A percentile compares a stretch with the other conserved stretches of the same genome.
These are phyloP conservation scores for Zeugodacus cucurbitae DNA, from an alignment of 1,140 invertebrate species.

Conservation along the genomic window DNA sequence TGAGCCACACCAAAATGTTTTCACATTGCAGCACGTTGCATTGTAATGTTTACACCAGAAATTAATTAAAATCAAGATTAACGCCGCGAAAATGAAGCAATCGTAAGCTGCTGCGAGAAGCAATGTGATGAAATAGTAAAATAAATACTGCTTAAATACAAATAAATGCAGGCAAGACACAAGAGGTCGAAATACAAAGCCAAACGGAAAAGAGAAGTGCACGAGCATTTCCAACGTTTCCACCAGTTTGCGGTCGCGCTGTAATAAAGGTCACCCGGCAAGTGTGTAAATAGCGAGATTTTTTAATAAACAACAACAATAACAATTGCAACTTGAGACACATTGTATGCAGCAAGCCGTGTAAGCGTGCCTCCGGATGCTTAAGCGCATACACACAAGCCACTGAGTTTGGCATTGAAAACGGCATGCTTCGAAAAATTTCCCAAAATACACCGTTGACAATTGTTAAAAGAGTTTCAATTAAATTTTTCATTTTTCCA, in stretches of 20 bases:
- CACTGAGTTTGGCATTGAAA: neutral
- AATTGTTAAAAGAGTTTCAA: neutral
- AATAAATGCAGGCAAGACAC: neutral
- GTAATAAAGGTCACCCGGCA: neutral
- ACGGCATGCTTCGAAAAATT: neutral
- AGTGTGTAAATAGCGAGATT: neutral
- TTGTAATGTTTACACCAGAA: neutral
- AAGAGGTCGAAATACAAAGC: neutral
- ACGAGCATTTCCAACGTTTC: neutral
- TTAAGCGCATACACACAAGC: neutral
- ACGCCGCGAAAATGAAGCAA: neutral
- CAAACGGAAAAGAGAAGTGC: neutral
- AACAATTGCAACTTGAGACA: neutral
- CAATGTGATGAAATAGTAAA: neutral
- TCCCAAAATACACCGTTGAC: neutral
- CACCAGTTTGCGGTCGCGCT: neutral
- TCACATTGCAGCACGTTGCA: neutral
- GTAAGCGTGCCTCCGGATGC: neutral
- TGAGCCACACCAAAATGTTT: neutral
- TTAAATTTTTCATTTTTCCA: neutral
- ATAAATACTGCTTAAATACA: neutral
- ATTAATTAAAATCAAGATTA: constrained; percentile 3
- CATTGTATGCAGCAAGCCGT: neutral
- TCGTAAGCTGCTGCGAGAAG: neutral
- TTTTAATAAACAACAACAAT: neutral